phyloP scores from a whole-genome alignment of 2,888 invertebrate genomes.

The Coremacera marginata region DNA sequence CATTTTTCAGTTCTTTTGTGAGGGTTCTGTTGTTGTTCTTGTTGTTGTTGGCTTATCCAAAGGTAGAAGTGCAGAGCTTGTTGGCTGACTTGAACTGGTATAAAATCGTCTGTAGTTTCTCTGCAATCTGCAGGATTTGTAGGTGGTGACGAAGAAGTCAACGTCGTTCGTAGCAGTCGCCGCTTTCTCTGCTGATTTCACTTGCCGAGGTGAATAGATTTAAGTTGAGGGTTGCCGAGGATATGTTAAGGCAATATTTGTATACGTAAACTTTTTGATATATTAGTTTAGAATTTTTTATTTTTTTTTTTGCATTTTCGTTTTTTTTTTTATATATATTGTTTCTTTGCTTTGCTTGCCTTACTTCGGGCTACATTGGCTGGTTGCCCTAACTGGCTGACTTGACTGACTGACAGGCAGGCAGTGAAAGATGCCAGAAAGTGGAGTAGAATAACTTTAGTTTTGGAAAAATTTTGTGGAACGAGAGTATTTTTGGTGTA shows the following conservation, averaged over 20 bases:
- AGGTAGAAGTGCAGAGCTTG: no score
- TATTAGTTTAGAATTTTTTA: slow-evolving; percentile 25
- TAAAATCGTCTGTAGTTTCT: neutral
- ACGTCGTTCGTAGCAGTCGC: neutral
- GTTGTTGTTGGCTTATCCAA: neutral
- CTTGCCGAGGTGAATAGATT: neutral
- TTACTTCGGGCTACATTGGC: neutral
- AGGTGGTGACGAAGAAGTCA: neutral
- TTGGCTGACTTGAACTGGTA: neutral
- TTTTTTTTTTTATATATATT: no score
- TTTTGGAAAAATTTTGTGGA: neutral
- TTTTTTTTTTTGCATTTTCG: neutral
- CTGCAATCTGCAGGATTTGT: neutral
- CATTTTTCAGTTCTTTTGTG: neutral
- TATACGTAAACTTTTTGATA: slow-evolving; percentile 34
- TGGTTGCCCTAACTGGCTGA: neutral
- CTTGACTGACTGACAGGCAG: neutral
- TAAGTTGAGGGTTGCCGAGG: slow-evolving; percentile 2
- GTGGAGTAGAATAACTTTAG: neutral
- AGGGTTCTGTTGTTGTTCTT: neutral
- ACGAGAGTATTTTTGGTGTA: neutral
- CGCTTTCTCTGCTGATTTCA: neutral
- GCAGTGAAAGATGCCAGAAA: neutral
- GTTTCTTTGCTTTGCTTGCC: neutral
- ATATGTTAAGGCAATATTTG: slow-evolving; percentile 36